Base-by-base conservation (phyloP, 1,140 invertebrate genomes). In the Bombus pyrosoma region DNA sequence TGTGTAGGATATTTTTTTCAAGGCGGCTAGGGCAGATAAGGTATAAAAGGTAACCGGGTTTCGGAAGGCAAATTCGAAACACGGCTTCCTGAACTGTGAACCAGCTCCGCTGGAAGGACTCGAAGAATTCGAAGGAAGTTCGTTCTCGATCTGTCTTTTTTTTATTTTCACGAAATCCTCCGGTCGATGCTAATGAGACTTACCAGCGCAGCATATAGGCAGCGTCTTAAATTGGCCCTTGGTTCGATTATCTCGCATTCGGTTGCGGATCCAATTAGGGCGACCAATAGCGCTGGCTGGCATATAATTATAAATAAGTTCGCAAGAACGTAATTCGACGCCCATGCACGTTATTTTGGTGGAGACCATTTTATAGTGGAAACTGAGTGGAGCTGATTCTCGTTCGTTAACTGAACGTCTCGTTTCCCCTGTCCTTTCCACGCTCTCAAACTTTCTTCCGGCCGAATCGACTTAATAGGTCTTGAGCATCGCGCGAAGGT, bases 111-210 rank as follows among this genome's bases (percentile, higher is more conserved):
- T n/a, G 13, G 5, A 34, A 53, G 47, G 47, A 53, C 47, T 53
- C 6, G n/a, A 13, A 13, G 59, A 4, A 59, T 41, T 57, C 66
- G 53, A 69, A 72, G 39, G 62, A 59, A 79, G 68, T 47, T 72
- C 77, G 18, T 72, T 59, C 64, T 57, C 13, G 69, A 74, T 75
- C 28, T 41, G 34, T 59, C 62, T 22, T 18, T 85, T 66, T 53
- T 57, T 62, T 57, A 77, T 72, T 68, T 66, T 68, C 28, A 8
- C 32, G 57, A 32, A 69, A 41, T 57, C 37, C 53, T 59, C 28
- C 41, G 69, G 32, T 22, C 43, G 32, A 71, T 53, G 69, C 64
- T 89, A 90, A 87, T 82, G 81, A 81, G 85, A 87, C 85, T 90
- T 80, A 22, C 22, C 34, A 43, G 39, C 9, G 53, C 13, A 39